These are phyloP conservation scores for Galerucella nymphaeae DNA, from an alignment of 2,888 invertebrate genomes.

Conservation along the genomic window DNA sequence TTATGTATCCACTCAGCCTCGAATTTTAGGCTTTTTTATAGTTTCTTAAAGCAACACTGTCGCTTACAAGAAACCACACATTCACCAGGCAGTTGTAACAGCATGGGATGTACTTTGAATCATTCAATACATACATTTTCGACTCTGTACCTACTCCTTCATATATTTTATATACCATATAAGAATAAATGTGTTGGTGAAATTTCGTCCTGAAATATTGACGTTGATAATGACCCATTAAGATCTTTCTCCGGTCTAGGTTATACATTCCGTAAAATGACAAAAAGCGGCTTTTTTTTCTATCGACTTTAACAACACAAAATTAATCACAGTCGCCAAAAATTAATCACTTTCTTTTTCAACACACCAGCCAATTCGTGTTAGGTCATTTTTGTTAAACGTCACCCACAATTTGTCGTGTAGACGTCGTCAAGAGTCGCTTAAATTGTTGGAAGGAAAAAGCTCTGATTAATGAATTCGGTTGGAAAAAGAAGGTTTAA, in stretches of 20 bases:
- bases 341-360: conserved; percentile 33
- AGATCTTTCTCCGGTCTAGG: conserved; percentile 30
- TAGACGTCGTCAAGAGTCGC: conserved; percentile 32
- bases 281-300: conserved; percentile 6
- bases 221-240: background rate
- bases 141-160: no score
- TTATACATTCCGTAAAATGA: background rate
- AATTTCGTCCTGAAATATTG: background rate
- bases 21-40: no score
- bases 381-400: conserved; percentile 34
- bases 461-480: conserved; percentile 33
- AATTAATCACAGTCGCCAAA: conserved; percentile 15
- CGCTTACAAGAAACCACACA: no score
- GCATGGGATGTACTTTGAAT: no score
- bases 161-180: no score
- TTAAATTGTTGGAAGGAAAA: conserved; percentile 33
- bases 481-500: background rate
- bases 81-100: no score
- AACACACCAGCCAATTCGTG: conserved; percentile 12
- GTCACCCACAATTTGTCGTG: conserved; percentile 42
- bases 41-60: no score
- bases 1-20: no score
- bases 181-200: no score
- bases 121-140: no score
- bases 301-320: background rate